Percentiles rank a stretch among this genome's conserved stretches.
These are phyloP conservation scores for Germaria angustata DNA, from an alignment of 2,888 invertebrate genomes.

Conservation along the genomic window DNA sequence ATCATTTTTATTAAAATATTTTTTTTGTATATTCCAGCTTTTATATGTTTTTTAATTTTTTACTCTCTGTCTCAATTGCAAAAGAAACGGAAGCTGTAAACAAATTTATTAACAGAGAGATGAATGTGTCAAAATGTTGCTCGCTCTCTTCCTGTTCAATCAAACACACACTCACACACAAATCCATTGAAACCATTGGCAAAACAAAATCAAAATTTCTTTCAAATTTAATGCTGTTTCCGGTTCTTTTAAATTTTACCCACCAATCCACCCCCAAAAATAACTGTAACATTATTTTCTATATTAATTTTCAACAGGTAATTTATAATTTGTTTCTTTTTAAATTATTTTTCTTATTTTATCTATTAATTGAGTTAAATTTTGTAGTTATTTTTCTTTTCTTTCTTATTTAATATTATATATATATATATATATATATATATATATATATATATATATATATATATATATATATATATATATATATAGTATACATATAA, in stretches of 20 bases:
- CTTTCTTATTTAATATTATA: background rate
- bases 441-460: background rate
- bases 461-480: too few species aligned
- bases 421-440: background rate
- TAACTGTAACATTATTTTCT: constrained; percentile 32
- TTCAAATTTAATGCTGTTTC: constrained; percentile 52
- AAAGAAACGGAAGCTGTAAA: constrained; percentile 64
- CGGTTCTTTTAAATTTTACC: constrained; percentile 58
- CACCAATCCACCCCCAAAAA: constrained; percentile 1
- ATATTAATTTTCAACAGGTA: constrained; percentile 53
- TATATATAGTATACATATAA: too few species aligned
- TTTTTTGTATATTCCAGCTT: constrained; percentile 55
- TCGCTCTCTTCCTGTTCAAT: background rate
- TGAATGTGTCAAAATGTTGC: constrained; percentile 9
- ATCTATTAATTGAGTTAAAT: constrained; percentile 5
- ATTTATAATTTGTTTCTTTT: constrained; percentile 45
- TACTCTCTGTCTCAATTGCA: background rate
- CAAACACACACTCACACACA: background rate
- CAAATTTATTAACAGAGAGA: constrained; percentile 4
- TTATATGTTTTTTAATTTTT: constrained; percentile 35
- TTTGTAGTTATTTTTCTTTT: constrained; percentile 22
- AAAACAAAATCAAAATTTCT: constrained; percentile 53
- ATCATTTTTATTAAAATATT: constrained; percentile 20
- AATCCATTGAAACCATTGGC: constrained; percentile 48
- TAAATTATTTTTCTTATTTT: constrained; percentile 4